Evolutionary conservation across 2,113 vertebrate genomes (phyloP).

Genomic region (Aythya baeri): DNA sequence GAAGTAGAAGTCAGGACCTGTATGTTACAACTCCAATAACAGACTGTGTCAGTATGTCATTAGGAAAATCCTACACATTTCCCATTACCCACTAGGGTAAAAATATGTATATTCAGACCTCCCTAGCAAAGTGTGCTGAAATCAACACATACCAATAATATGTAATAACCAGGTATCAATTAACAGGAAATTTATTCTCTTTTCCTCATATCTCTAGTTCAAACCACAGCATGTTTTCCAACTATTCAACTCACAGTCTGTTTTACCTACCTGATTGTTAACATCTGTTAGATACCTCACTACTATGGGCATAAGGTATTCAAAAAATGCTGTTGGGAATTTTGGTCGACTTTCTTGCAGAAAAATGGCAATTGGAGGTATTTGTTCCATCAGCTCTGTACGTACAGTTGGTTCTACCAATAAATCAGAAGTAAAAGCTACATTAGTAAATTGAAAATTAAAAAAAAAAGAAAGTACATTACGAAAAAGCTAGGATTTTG

Average conservation of each 20-base stretch:
- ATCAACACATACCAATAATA: not conserved
- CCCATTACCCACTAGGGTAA: not conserved
- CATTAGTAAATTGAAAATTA: not conserved
- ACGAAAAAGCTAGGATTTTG: not conserved
- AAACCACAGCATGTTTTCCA: not conserved
- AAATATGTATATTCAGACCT: not conserved
- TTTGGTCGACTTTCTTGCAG: constrained; percentile 87
- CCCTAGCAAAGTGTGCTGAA: not conserved
- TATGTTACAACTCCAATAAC: not conserved
- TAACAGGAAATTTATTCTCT: not conserved
- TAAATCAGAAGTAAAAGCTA: not conserved
- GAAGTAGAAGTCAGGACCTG: not conserved
- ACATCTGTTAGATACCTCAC: constrained; percentile 86
- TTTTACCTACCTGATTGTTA: constrained; percentile 85
- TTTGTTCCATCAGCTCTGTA: constrained; percentile 91
- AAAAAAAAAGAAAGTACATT: not conserved
- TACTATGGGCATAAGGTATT: constrained; percentile 87
- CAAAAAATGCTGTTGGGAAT: constrained; percentile 86
- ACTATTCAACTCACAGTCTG: not conserved
- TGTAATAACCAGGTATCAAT: not conserved
- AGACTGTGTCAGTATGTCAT: not conserved
- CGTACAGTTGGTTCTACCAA: constrained; percentile 87
- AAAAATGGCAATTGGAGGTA: constrained; percentile 89
- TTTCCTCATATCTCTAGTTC: not conserved
- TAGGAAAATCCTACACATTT: not conserved